Evolutionary conservation across 2,888 invertebrate genomes (phyloP).

Genomic region (Latheticus oryzae): DNA sequence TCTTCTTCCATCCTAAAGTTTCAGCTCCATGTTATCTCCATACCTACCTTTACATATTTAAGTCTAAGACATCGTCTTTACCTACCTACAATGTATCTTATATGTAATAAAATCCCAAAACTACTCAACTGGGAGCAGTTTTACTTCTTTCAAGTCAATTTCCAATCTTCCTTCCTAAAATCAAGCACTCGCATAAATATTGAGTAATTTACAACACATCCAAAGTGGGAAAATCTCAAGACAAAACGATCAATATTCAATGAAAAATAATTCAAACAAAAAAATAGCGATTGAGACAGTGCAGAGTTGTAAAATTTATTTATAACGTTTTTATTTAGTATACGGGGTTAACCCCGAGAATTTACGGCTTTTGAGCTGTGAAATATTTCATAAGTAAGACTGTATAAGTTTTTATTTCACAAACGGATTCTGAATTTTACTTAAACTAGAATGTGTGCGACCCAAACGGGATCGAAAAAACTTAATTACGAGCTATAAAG

Average conservation of each 20-base stretch:
- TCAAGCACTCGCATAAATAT: conserved; percentile 49
- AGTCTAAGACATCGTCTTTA: conserved; percentile 40
- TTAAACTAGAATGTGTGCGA: too few relatives aligned
- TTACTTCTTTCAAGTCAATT: conserved; percentile 49
- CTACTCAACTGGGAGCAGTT: conserved; percentile 53
- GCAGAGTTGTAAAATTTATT: conserved; percentile 32
- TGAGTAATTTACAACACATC: conserved; percentile 35
- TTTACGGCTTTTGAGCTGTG: conserved; percentile 18
- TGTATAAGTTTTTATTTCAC: conserved; percentile 24
- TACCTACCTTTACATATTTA: conserved; percentile 41
- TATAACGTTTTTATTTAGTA: conserved; percentile 36
- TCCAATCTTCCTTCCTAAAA: conserved; percentile 50
- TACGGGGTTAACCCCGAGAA: conserved; percentile 32
- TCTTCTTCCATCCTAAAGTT: conserved; percentile 31
- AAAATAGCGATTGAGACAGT: conserved; percentile 17
- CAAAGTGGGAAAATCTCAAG: background rate
- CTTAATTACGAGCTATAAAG: too few relatives aligned
- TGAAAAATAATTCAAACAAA: conserved; percentile 1
- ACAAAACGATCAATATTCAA: conserved; percentile 4
- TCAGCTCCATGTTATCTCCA: conserved; percentile 33
- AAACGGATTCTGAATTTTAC: too few relatives aligned
- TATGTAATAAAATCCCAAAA: conserved; percentile 55
- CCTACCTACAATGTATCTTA: conserved; percentile 53
- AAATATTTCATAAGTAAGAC: conserved; percentile 33
- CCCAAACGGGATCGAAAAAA: too few relatives aligned